These are phyloP conservation scores for Sebastes itinus DNA, from an alignment of 2,797 vertebrate genomes.

Conservation along the genomic window DNA sequence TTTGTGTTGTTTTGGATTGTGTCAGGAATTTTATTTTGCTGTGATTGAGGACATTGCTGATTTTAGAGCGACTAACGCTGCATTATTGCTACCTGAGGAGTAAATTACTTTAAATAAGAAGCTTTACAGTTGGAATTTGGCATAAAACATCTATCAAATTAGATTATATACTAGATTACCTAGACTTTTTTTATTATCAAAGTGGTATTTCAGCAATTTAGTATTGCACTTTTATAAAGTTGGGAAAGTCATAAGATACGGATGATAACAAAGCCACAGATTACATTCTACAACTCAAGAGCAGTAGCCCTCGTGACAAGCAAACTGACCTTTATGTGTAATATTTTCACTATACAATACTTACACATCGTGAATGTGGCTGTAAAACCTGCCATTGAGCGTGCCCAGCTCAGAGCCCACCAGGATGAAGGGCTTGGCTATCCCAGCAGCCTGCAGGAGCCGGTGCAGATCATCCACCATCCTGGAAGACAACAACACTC, in stretches of 20 bases:
- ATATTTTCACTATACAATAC: conserved; percentile 23
- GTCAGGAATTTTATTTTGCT: background rate
- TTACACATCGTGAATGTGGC: conserved; percentile 85
- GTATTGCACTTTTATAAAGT: background rate
- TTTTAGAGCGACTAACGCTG: background rate
- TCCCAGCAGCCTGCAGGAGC: conserved; percentile 78
- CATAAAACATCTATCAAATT: background rate
- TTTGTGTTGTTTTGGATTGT: background rate
- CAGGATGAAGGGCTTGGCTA: conserved; percentile 81
- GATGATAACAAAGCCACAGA: background rate
- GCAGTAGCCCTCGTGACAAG: background rate
- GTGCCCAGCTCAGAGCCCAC: conserved; percentile 85
- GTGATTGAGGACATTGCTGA: background rate
- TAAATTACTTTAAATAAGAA: background rate
- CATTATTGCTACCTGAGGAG: background rate
- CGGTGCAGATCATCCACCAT: conserved; percentile 87
- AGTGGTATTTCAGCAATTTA: background rate
- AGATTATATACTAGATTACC: background rate
- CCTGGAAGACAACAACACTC: conserved; percentile 69
- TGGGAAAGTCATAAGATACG: background rate
- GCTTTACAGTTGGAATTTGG: background rate
- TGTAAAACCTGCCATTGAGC: conserved; percentile 84
- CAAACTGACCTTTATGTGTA: background rate
- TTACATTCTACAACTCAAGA: background rate
- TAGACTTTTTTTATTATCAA: background rate